Evolutionary conservation across 2,888 invertebrate genomes (phyloP), one percentile per base, ranked within the genome.

Genomic region (Opisthograptis luteolata): DNA sequence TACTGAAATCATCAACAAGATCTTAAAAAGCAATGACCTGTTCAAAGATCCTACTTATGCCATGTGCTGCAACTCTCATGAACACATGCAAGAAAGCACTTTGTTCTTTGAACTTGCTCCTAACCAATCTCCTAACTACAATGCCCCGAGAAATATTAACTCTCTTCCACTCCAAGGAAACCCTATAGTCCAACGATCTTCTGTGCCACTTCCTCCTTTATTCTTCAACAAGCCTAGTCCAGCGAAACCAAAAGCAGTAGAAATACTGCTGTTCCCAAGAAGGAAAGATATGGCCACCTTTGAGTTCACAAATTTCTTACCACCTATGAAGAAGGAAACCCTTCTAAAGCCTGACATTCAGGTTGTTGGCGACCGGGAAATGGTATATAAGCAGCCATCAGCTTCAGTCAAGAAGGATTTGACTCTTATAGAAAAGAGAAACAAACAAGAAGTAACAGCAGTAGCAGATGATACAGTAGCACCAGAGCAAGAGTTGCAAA

Each of bases 61-160:
- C 0, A 41, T 73, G 5, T 89, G 89, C 56, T 89, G 89, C 50
- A 79, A 81, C 9, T 86, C 88, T 1, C 84, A 81, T 39, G 88
- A 87, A 41, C 72, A 79, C 17, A 42, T 74, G 0, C 76, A 79
- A 22, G 86, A 87, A 52, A 80, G 82, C 4, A 74, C 77, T 1
- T 58, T 84, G 1, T 66, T 77, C 28, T 72, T 86, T 1, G 85
- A 88, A 49, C 60, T 85, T 7, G 59, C 64, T 2, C 73, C 82
- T 0, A 81, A 73, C 49, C 62, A 65, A 17, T 17, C 36, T 4
- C 52, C 49, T 3, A 47, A 70, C 56, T 7, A 7, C 71, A 3
- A 46, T 71, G 0, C 68, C 70, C 17, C 76, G 58, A 37, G 69
- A 68, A 52, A 60, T 68, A 2, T 50, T 48, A 40, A 41, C 14